Base-by-base conservation (phyloP, 64 coral and sea anemone species). In the Porites australiensis region DNA sequence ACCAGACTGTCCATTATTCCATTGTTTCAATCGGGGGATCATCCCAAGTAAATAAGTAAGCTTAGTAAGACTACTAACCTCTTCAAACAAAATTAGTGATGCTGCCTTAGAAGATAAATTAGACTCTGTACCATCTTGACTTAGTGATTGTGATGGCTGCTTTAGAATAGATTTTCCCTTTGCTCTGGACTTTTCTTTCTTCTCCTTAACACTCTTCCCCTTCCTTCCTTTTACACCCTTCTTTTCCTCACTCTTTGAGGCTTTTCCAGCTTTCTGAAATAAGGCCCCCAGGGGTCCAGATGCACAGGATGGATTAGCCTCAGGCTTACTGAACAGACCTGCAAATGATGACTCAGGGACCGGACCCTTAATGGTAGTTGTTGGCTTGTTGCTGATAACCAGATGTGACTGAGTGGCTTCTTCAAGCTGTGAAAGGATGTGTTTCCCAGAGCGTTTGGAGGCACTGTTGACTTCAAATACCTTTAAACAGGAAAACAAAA, bases 381-480 rank as follows among this genome's bases (percentile, higher is more conserved):
- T 71, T 16, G 85, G 49, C 43, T 72, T 86, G 71, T 90, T 89
- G 9, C 76, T 74, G 72, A 96, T 91, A 6, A 98, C 97, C 20
- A 95, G 91, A 72, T 98, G 94, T 7, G 97, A 98, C 21, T 98
- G 97, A 0, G 97, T 98, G 2, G 97, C 97, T 91, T 98, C 97
- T 66, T 96, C 90, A 8, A 98, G 91, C 65, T 96, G 79, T 51
- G 90, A 85, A 0, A 98, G 60, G 54, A 98, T 98, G 53, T 98
- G 94, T 46, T 98, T 98, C 60, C 94, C 93, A 53, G 94, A 95
- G 44, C 97, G 90, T 37, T 94, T 98, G 62, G 97, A 91, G 8
- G 97, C 91, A 66, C 89, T 96, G 49, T 98, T 98, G 10, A 98
- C 97, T 57, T 96, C 97, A 82, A 98, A 91, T 21, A 98, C 91